Evolutionary conservation across 2,888 invertebrate genomes (phyloP), one percentile per base, ranked within the genome.

Genomic region (Orchestes rusci): DNA sequence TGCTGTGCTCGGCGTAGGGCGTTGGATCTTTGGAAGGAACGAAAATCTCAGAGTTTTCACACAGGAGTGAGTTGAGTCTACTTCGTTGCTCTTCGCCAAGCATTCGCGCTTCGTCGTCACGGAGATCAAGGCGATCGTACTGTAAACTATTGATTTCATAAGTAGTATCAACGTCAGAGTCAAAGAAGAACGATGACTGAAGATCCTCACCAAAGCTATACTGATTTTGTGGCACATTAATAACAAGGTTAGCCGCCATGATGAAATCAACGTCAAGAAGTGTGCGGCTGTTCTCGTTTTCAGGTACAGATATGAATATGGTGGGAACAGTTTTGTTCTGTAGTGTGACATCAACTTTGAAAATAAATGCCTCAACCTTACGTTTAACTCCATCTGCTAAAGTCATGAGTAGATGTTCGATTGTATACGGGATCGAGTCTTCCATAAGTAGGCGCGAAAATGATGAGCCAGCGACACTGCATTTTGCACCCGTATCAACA

Each of bases 1-100:
- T 40, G 4, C 19, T 5, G 32, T 47, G 47, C 36, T 43, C 47
- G 7, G 54, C 39, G 33, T 58, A 55, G 3, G 59, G 52, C 3
- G 58, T 59, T 0, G 61, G 59, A 2, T 36, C 36, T 5, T 31
- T n/a, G n/a, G n/a, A n/a, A n/a, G n/a, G n/a, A n/a, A n/a, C n/a
- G n/a, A n/a, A n/a, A n/a, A n/a, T n/a, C n/a, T n/a, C n/a, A 23
- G n/a, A n/a, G n/a, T n/a, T n/a, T n/a, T n/a, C n/a, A n/a, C n/a
- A n/a, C n/a, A n/a, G n/a, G n/a, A n/a, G n/a, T n/a, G n/a, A n/a
- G n/a, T n/a, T n/a, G n/a, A n/a, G n/a, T n/a, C n/a, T n/a, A n/a
- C n/a, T n/a, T n/a, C n/a, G n/a, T n/a, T n/a, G n/a, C n/a, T n/a
- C n/a, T n/a, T n/a, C n/a, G n/a, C n/a, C n/a, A n/a, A n/a, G n/a